These are phyloP conservation scores for Fissipunctia ypsillon DNA, from an alignment of 2,888 invertebrate genomes.

Conservation along the genomic window DNA sequence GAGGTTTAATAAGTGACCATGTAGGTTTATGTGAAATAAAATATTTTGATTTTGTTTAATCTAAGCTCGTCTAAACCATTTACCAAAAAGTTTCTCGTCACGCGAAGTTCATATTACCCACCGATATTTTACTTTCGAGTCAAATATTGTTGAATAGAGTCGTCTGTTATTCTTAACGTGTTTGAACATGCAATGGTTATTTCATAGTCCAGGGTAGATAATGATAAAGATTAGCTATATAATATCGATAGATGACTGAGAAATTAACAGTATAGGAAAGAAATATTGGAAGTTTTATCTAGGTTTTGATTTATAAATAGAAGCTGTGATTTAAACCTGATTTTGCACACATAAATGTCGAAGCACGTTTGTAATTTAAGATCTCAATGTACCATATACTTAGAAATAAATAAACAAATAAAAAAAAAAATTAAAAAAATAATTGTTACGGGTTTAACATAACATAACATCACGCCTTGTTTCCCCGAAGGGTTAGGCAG, in stretches of 20 bases:
- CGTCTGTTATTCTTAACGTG: background rate
- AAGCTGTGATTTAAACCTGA: background rate
- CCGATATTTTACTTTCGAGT: slow-evolving; percentile 12
- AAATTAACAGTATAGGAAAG: background rate
- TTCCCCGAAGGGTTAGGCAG: no score
- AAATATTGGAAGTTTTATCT: background rate
- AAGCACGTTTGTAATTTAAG: no score
- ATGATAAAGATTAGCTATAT: background rate
- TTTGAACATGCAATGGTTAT: slow-evolving; percentile 32
- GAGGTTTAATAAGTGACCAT: no score
- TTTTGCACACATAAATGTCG: no score
- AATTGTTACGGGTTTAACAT: no score
- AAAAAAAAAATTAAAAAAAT: no score
- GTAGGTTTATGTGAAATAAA: no score
- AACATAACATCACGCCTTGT: no score
- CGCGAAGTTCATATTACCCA: slow-evolving; percentile 39
- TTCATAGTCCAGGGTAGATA: background rate
- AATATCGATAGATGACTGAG: background rate
- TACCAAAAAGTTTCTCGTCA: slow-evolving; percentile 21
- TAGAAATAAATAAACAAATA: no score
- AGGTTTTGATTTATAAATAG: background rate
- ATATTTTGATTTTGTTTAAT: no score
- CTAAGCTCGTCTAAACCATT: slow-evolving; percentile 1
- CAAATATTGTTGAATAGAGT: background rate
- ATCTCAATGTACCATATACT: no score